A percentile compares a stretch with the other conserved stretches of the same genome.
Conservation (phyloP, 1,140 invertebrate genomes). For the Hylaeus anthracinus region DNA sequence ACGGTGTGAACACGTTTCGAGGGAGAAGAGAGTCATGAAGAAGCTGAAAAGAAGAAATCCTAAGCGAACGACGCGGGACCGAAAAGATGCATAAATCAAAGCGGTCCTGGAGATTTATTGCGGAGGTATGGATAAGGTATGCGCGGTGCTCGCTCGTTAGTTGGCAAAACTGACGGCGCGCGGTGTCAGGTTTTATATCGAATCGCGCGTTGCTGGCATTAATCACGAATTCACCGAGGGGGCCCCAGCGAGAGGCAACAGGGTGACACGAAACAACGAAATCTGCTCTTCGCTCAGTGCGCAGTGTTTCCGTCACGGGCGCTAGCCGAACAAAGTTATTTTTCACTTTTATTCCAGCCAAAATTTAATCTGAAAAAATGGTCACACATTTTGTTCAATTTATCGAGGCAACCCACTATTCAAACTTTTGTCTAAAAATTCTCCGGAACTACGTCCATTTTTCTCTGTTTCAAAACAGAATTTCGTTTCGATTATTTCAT, state of each 20-base stretch:
- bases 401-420: too few relatives aligned
- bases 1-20: too few relatives aligned
- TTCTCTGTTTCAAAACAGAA: too few relatives aligned
- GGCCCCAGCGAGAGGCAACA: not conserved
- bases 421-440: too few relatives aligned
- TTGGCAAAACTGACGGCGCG: slow-evolving; percentile 55
- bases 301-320: too few relatives aligned
- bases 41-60: slow-evolving; percentile 22
- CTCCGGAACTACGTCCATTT: too few relatives aligned
- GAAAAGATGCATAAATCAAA: slow-evolving; percentile 59
- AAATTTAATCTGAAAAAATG: too few relatives aligned
- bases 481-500: too few relatives aligned
- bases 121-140: slow-evolving; percentile 60
- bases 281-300: not conserved
- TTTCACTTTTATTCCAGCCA: too few relatives aligned
- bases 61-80: not conserved
- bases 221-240: slow-evolving; percentile 55
- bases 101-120: slow-evolving; percentile 54
- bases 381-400: too few relatives aligned
- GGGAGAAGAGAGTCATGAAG: not conserved
- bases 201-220: slow-evolving; percentile 60
- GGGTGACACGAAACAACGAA: not conserved
- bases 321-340: too few relatives aligned
- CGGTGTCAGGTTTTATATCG: slow-evolving; percentile 65
- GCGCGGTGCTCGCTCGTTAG: slow-evolving; percentile 55